Evolutionary conservation across 2,113 vertebrate genomes (phyloP).

Genomic region (Malurus alboscapulatus): DNA sequence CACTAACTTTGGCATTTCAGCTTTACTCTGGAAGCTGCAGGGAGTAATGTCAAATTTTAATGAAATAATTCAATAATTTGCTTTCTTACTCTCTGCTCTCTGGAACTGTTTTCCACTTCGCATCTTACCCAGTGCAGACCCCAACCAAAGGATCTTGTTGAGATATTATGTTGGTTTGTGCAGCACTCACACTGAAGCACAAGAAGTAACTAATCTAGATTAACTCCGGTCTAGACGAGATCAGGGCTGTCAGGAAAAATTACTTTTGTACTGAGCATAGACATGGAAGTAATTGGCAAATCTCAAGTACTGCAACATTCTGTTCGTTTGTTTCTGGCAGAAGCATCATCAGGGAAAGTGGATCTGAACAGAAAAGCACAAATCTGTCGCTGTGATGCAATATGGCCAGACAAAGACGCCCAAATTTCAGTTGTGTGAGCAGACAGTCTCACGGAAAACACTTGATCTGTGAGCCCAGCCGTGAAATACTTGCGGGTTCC

Average conservation of each 20-base stretch:
- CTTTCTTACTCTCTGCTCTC: not conserved
- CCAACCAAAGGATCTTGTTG: not conserved
- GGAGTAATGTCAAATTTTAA: not conserved
- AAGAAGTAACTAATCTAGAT: not conserved
- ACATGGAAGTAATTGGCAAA: constrained; percentile 21
- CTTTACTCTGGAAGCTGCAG: not conserved
- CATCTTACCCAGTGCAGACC: not conserved
- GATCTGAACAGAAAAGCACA: not conserved
- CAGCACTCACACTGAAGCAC: not conserved
- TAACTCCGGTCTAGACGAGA: constrained; percentile 22
- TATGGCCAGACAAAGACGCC: not conserved
- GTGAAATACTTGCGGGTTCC: not conserved
- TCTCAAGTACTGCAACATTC: not conserved
- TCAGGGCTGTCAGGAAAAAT: constrained; percentile 32
- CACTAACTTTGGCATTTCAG: not conserved
- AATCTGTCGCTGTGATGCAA: not conserved
- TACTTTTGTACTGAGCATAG: constrained; percentile 1
- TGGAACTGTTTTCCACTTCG: not conserved
- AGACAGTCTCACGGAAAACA: not conserved
- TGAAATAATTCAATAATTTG: not conserved
- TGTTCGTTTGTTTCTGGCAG: not conserved
- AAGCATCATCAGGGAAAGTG: not conserved
- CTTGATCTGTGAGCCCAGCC: not conserved
- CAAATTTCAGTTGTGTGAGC: not conserved
- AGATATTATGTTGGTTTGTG: not conserved